phyloP scores from a whole-genome alignment of 2,888 invertebrate genomes.

The Pristionchus maxplancki region DNA sequence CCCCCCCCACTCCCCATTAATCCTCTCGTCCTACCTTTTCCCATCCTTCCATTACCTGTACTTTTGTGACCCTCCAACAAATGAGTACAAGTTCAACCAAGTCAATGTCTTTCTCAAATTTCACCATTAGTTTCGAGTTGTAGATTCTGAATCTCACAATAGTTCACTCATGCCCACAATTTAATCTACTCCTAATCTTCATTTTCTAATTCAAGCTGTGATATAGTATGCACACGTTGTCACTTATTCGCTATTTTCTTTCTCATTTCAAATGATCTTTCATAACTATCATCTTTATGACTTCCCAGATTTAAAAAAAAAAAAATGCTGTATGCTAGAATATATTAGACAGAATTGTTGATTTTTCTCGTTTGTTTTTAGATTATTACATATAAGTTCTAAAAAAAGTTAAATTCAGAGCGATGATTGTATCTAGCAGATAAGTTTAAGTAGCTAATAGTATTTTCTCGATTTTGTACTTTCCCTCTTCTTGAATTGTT shows the following conservation, averaged over 20 bases:
- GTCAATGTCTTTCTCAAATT: background rate
- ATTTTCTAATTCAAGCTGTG: background rate
- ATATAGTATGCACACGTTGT: conserved; percentile 12
- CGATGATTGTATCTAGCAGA: background rate
- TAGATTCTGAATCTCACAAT: conserved; percentile 31
- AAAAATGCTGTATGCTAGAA: conserved; percentile 10
- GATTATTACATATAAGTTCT: background rate
- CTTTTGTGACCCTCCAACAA: background rate
- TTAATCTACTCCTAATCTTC: background rate
- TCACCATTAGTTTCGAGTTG: conserved; percentile 29
- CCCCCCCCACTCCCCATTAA: background rate
- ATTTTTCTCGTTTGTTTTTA: background rate
- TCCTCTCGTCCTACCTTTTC: background rate
- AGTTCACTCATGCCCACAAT: background rate
- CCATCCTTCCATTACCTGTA: background rate
- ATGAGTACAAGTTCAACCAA: background rate
- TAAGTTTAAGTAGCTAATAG: background rate
- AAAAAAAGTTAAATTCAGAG: background rate
- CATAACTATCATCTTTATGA: background rate
- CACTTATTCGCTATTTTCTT: background rate
- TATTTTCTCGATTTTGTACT: background rate
- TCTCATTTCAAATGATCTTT: background rate
- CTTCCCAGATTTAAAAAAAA: background rate
- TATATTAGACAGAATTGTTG: background rate
- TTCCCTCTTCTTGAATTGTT: background rate